Conservation (phyloP, 2,888 invertebrate species). For the Antheraea assamensis region DNA sequence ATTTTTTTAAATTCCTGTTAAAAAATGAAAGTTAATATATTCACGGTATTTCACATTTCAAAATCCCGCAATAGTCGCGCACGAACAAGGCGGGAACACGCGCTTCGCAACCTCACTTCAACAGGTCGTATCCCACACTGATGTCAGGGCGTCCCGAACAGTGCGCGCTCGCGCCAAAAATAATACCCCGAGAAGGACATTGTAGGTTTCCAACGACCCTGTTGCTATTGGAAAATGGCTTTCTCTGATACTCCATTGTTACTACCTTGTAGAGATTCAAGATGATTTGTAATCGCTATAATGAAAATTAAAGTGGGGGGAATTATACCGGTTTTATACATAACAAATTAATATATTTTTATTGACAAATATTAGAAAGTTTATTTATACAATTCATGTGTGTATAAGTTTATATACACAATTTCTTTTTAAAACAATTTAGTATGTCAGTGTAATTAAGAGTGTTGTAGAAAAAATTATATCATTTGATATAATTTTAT, state of each 20-base stretch:
- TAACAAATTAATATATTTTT: background rate
- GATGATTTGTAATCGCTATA: background rate
- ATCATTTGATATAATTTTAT: no score
- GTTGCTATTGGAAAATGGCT: constrained; percentile 75
- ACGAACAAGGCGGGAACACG: constrained; percentile 43
- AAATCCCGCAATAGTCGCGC: constrained; percentile 50
- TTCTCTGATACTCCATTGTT: constrained; percentile 62
- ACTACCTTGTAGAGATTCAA: constrained; percentile 40
- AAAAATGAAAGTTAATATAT: constrained; percentile 26
- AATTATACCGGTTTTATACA: background rate
- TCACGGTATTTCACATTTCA: constrained; percentile 44
- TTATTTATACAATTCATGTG: no score
- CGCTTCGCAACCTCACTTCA: constrained; percentile 70
- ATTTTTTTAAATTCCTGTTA: background rate
- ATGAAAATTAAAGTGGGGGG: background rate
- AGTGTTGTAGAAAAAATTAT: no score
- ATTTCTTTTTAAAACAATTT: no score
- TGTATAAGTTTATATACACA: no score
- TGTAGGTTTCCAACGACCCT: constrained; percentile 67
- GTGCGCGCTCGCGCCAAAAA: constrained; percentile 79
- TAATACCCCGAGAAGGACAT: constrained; percentile 74
- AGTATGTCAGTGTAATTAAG: no score
- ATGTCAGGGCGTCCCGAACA: constrained; percentile 51
- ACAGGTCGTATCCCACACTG: constrained; percentile 80
- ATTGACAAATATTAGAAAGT: background rate